These are phyloP conservation scores for Acanthosepion lycidas DNA, from an alignment of 2,888 invertebrate species.

Conservation along the genomic window DNA sequence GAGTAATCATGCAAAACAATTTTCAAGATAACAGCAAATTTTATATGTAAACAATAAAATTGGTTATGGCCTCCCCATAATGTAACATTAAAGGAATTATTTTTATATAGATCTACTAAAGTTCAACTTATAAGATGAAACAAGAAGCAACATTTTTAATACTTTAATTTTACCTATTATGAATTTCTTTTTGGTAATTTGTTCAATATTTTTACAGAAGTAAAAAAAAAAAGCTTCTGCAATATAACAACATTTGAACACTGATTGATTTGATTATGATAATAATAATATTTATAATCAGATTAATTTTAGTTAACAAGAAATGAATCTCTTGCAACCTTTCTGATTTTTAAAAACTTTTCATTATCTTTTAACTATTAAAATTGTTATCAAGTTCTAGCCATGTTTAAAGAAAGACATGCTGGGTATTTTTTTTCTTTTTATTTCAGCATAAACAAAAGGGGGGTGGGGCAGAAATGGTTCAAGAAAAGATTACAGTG, in stretches of 20 bases:
- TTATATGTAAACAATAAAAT: too few species aligned
- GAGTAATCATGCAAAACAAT: too few species aligned
- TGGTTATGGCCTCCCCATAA: too few species aligned
- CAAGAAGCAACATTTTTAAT: too few species aligned
- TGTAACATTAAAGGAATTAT: too few species aligned
- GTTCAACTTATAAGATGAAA: too few species aligned
- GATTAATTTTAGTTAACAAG: background rate
- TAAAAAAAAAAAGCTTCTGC: too few species aligned
- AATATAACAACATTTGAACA: background rate
- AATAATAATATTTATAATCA: background rate
- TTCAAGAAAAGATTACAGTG: background rate
- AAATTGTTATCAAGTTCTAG: background rate
- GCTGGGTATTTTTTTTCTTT: background rate
- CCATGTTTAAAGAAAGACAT: background rate
- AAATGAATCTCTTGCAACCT: background rate
- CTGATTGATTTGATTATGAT: background rate
- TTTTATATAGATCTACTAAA: too few species aligned
- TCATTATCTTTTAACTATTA: background rate
- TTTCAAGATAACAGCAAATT: too few species aligned
- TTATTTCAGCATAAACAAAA: background rate
- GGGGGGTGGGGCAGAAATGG: background rate
- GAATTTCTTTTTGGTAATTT: too few species aligned
- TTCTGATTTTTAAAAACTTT: background rate
- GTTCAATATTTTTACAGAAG: too few species aligned
- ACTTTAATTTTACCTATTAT: too few species aligned